Evolutionary conservation across 2,888 invertebrate species (phyloP).

Genomic region (Volucella zonaria): DNA sequence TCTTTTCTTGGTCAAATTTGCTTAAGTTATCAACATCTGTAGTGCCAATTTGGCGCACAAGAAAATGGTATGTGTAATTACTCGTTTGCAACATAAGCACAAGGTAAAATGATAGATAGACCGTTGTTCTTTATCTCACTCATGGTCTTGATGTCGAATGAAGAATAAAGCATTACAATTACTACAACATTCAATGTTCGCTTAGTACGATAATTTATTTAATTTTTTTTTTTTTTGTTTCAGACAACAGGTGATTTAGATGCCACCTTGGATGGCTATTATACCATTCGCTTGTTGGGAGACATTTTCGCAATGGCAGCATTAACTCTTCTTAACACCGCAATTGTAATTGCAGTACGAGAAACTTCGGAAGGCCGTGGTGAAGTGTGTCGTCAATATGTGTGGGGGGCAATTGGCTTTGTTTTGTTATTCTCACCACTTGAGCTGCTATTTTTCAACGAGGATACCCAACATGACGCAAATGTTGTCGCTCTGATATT

Average conservation of each 20-base stretch:
- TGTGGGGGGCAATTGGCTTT: constrained; percentile 89
- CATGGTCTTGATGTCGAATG: too few relatives aligned
- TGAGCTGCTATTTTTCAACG: constrained; percentile 80
- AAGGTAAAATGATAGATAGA: too few relatives aligned
- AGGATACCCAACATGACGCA: constrained; percentile 77
- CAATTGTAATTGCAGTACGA: constrained; percentile 91
- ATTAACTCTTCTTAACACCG: constrained; percentile 88
- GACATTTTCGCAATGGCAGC: constrained; percentile 91
- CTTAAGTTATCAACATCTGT: too few relatives aligned
- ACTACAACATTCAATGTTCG: background rate
- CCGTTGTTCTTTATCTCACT: too few relatives aligned
- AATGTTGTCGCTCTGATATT: constrained; percentile 76
- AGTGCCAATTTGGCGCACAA: too few relatives aligned
- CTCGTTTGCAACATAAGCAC: too few relatives aligned
- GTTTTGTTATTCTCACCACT: constrained; percentile 87
- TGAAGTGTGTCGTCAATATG: constrained; percentile 90
- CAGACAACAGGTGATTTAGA: constrained; percentile 85
- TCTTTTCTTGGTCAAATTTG: too few relatives aligned
- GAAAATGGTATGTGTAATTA: too few relatives aligned
- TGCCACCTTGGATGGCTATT: constrained; percentile 88
- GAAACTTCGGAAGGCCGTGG: constrained; percentile 91
- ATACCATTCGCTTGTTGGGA: constrained; percentile 87
- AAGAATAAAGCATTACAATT: too few relatives aligned
- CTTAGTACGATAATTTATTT: too few relatives aligned
- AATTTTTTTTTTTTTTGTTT: constrained; percentile 23